Percentiles rank a stretch among this genome's conserved stretches.
Evolutionary conservation across 2,888 invertebrate genomes (phyloP).

Genomic region (Hypsopygia costalis): DNA sequence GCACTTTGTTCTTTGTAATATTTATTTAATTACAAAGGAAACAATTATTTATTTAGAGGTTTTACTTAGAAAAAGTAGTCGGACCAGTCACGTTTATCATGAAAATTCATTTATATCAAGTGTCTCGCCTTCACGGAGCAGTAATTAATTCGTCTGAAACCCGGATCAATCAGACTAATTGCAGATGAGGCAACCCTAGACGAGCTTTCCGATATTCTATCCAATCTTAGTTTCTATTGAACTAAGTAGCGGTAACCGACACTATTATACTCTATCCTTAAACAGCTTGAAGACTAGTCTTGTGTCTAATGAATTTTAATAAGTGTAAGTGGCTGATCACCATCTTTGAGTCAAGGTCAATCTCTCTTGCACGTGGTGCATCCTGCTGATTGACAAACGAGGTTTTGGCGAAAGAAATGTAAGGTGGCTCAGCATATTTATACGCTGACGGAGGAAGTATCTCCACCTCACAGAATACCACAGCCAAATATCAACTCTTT

Average conservation of each 20-base stretch:
- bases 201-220: constrained; percentile 17
- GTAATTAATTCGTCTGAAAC: constrained; percentile 67
- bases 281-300: too few species aligned
- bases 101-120: constrained; percentile 30
- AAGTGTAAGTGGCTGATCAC: too few species aligned
- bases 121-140: constrained; percentile 42
- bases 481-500: too few species aligned
- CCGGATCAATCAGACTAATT: constrained; percentile 63
- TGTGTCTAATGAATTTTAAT: too few species aligned
- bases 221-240: constrained; percentile 1
- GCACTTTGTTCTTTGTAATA: background rate
- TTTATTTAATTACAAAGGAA: background rate
- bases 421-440: too few species aligned
- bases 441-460: too few species aligned
- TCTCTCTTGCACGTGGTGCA: too few species aligned
- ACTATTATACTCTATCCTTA: background rate
- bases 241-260: background rate
- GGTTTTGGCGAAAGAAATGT: too few species aligned
- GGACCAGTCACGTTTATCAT: constrained; percentile 19
- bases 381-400: too few species aligned
- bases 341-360: too few species aligned
- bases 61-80: constrained; percentile 8
- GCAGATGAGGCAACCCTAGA: constrained; percentile 43
- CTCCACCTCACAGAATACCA: too few species aligned
- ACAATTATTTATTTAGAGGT: constrained; percentile 5